Conservation (phyloP, 2,888 invertebrate genomes). For the Lithophane ornitopus region DNA sequence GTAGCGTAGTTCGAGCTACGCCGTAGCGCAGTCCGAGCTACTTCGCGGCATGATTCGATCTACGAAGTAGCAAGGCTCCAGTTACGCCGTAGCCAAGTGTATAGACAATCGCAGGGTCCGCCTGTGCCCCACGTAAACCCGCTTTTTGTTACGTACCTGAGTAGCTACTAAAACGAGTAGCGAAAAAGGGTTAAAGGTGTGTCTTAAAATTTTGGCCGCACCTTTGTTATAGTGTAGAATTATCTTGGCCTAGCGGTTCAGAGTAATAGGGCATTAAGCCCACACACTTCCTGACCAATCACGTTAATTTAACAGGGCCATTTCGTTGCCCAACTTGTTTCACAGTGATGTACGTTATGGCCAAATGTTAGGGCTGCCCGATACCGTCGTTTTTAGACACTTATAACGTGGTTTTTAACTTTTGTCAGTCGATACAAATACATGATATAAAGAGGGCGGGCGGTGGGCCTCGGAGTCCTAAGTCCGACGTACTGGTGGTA, state of each 20-base stretch:
- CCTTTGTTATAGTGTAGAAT: slow-evolving; percentile 37
- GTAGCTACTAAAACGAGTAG: neutral
- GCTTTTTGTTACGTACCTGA: neutral
- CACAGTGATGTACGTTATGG: slow-evolving; percentile 58
- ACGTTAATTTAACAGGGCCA: slow-evolving; percentile 61
- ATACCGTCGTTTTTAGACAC: neutral
- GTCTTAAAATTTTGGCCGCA: slow-evolving; percentile 4
- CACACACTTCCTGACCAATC: slow-evolving; percentile 60
- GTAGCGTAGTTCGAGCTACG: neutral
- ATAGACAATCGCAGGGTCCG: neutral
- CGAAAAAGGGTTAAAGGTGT: neutral
- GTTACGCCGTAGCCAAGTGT: neutral
- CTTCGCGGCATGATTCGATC: neutral
- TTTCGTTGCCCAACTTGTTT: slow-evolving; percentile 61
- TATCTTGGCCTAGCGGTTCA: slow-evolving; percentile 38
- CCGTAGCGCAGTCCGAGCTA: neutral
- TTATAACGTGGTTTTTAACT: no score
- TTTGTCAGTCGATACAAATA: no score
- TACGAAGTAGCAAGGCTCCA: no score
- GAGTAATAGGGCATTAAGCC: slow-evolving; percentile 51
- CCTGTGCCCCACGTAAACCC: neutral
- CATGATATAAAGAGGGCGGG: no score
- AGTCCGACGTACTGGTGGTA: no score
- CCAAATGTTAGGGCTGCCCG: slow-evolving; percentile 52
- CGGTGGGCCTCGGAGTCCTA: no score